Base-by-base conservation (phyloP, 2,113 vertebrate species). In the Carassius gibelio region DNA sequence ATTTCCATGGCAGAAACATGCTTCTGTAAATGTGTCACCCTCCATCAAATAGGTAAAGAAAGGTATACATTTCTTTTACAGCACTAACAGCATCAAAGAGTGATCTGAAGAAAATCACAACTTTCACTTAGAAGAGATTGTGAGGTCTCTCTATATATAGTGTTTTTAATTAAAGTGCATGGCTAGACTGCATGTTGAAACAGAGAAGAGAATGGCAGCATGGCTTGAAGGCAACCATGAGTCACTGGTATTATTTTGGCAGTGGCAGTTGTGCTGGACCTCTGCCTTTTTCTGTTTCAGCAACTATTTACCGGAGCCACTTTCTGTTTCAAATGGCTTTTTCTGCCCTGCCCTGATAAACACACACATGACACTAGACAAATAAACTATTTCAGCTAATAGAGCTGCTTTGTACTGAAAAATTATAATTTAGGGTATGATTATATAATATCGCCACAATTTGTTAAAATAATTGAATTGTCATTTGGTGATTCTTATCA, bases 201-300 rank as follows among this genome's bases (percentile, higher is more conserved):
- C 94, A 93, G 87, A 90, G 83, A 80, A 90, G 88, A 90, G 92
- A 90, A 93, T 91, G 91, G 91, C 88, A 91, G 77, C 64, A 0
- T 87, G 75, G 90, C 92, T 92, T 87, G 79, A 66, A 92, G 93
- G 93, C 86, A 93, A 45, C 85, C 85, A 86, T 94, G 92, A 94
- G 89, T 94, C 93, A 93, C 83, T 89, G 89, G 90, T 93, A 92
- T 92, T 92, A 92, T 93, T 93, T 91, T 93, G 92, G 91, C 91
- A 91, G 83, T 87, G 85, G 87, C 66, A 87, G 83, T 90, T 84
- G 84, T 88, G 88, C 84, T 88, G 84, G 83, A 61, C 69, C 87
- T 9, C 21, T 86, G 88, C 85, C 90, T 90, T 87, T 90, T 92
- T 91, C 89, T 91, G 78, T 92, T 92, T 92, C 88, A 88, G 75